Evolutionary conservation across 2,113 vertebrate genomes (phyloP), one percentile per base, ranked within the genome.

Genomic region (Mus musculus): DNA sequence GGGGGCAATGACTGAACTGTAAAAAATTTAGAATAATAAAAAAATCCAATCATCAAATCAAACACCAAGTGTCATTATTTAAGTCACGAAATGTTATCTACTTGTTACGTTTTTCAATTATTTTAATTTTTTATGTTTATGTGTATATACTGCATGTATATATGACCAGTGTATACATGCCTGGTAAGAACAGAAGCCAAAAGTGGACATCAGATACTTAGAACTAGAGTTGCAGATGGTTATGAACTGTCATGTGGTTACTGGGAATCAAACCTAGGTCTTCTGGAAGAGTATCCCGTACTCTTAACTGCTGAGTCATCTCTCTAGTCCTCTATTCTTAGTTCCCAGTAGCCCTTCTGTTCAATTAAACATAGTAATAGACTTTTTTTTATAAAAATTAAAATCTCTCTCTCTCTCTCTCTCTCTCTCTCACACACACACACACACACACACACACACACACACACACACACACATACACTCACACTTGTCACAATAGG

Each of bases 21-120:
- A 30, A 67, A 67, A 67, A 67, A 65, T 28, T 65, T 28, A 28
- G 28, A 65, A 9, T 11, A 67, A 67, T 28, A 7, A 28, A 67
- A 67, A 67, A 30, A 67, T 11, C 3, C 10, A 67, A 30, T 67
- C 65, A 67, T 67, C 65, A 30, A 67, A 72, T 20, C 71, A 75
- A 90, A 87, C 42, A 14, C 26, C 87, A 94, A 88, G 30, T 61
- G 6, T 52, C 10, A 63, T 86, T 84, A 78, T 67, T 36, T 36
- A 88, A 85, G 14, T 81, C 42, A 95, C 52, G 28, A 96, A 93
- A 96, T 91, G 3, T 49, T 90, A 86, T 81, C 39, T 54, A 91
- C 6, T 71, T 10, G 77, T 49, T 54, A 54, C 28, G 20, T 78
- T 78, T 46, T 78, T 78, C 20, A 13, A 36, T 80, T 78, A 52